phyloP scores from a whole-genome alignment of 2,888 invertebrate genomes.

The Dromius quadrimaculatus region DNA sequence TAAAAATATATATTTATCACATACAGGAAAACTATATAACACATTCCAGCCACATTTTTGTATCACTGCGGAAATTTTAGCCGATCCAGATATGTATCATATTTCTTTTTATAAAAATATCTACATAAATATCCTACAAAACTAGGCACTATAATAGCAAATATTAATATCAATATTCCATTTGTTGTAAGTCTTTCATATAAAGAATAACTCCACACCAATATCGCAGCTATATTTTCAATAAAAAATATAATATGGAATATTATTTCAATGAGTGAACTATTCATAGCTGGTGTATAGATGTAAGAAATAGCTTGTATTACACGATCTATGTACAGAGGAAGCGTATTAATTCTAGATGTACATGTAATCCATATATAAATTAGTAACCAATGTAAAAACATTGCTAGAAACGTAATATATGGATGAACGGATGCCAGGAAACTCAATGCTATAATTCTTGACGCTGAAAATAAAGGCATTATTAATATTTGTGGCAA shows the following conservation, averaged over 20 bases:
- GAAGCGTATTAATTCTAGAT: neutral
- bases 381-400: neutral
- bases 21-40: no score
- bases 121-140: neutral
- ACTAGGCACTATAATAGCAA: conserved; percentile 1
- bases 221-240: conserved; percentile 3
- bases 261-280: neutral
- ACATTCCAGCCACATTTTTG: no score
- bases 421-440: conserved; percentile 4
- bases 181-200: neutral
- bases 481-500: no score
- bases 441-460: neutral
- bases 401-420: neutral
- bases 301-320: neutral
- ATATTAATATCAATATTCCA: conserved; percentile 2
- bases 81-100: neutral
- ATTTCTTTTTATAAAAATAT: conserved; percentile 10
- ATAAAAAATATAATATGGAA: conserved; percentile 15
- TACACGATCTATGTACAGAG: neutral
- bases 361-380: neutral
- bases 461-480: conserved; percentile 5
- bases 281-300: conserved; percentile 12
- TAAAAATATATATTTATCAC: no score
- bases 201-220: neutral
- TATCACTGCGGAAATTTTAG: neutral